Conservation (phyloP, 1,140 invertebrate genomes). For the Aethina tumida region DNA sequence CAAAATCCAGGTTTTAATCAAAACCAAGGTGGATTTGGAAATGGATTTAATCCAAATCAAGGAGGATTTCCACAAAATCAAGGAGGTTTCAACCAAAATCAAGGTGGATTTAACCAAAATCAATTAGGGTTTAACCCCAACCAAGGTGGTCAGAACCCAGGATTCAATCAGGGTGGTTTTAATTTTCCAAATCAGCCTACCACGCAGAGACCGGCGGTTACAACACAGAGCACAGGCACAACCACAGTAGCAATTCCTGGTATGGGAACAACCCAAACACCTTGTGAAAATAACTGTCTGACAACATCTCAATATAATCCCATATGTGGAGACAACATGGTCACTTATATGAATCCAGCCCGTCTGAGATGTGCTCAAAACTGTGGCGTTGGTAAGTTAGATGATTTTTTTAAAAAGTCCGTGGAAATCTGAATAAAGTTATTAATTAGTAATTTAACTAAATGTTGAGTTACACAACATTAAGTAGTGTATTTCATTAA, state of each 20-base stretch:
- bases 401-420: slow-evolving; percentile 46
- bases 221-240: too few species aligned
- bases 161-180: too few species aligned
- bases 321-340: slow-evolving; percentile 52
- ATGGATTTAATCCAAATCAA: too few species aligned
- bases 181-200: too few species aligned
- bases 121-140: too few species aligned
- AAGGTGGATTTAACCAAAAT: too few species aligned
- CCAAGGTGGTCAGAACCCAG: too few species aligned
- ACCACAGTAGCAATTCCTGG: slow-evolving; percentile 15
- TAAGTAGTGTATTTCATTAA: background rate
- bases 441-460: slow-evolving; percentile 8
- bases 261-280: slow-evolving; percentile 12
- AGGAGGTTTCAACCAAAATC: too few species aligned
- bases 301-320: slow-evolving; percentile 52
- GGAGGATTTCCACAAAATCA: too few species aligned
- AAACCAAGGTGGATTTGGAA: too few species aligned
- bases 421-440: slow-evolving; percentile 44
- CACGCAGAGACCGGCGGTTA: slow-evolving; percentile 3
- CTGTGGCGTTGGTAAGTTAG: slow-evolving; percentile 46
- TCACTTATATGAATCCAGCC: slow-evolving; percentile 49
- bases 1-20: too few species aligned
- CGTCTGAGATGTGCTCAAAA: slow-evolving; percentile 42
- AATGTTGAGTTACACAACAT: too few species aligned
- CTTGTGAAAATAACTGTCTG: slow-evolving; percentile 13